A percentile compares a stretch with the other conserved stretches of the same genome.
phyloP scores from a whole-genome alignment of 2,888 invertebrate species.

The Abrostola tripartita region DNA sequence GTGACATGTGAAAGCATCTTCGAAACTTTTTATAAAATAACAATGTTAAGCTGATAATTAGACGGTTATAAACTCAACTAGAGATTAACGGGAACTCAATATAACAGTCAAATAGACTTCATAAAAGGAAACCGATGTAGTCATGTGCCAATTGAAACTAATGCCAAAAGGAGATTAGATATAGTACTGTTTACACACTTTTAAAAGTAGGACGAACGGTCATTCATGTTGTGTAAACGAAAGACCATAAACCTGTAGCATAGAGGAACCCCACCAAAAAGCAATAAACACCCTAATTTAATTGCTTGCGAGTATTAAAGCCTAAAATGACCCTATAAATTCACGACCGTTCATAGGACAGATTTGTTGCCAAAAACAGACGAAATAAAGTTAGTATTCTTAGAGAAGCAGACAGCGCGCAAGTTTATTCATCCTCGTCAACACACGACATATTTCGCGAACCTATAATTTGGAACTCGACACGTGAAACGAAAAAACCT shows the following conservation, averaged over 20 bases:
- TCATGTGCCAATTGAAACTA: not conserved
- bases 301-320: constrained; percentile 9
- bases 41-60: constrained; percentile 61
- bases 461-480: constrained; percentile 53
- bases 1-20: constrained; percentile 56
- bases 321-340: constrained; percentile 21
- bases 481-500: constrained; percentile 24
- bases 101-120: not conserved
- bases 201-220: too few species aligned
- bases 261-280: too few species aligned
- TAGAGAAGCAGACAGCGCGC: not conserved
- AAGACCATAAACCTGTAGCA: too few species aligned
- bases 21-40: constrained; percentile 42
- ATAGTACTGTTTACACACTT: too few species aligned
- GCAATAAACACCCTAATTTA: not conserved
- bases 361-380: not conserved
- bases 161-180: too few species aligned
- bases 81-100: constrained; percentile 28
- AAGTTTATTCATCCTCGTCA: constrained; percentile 25
- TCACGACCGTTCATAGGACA: not conserved
- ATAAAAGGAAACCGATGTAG: not conserved
- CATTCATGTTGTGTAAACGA: too few species aligned
- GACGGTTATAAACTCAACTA: constrained; percentile 45
- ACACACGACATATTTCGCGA: constrained; percentile 28
- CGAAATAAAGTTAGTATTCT: constrained; percentile 2